Evolutionary conservation across 2,113 vertebrate genomes (phyloP), one percentile per base, ranked within the genome.

Genomic region (Rhizomys pruinosus): DNA sequence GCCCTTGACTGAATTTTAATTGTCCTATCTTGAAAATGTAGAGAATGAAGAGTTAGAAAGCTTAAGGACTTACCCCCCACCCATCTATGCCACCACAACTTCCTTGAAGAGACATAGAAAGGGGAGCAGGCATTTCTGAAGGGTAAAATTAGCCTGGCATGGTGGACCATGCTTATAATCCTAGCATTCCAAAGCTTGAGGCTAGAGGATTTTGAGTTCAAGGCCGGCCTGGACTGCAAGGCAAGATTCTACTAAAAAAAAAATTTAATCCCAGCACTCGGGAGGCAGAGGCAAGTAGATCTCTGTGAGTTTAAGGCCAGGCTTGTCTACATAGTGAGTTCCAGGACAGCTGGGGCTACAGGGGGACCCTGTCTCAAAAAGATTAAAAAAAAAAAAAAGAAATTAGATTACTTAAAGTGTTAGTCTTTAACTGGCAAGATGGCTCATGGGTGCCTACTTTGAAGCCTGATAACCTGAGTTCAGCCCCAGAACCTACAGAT

Each of bases 21-120:
- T n/a, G n/a, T n/a, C n/a, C n/a, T n/a, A n/a, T n/a, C n/a, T n/a
- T n/a, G n/a, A n/a, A n/a, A n/a, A n/a, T n/a, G 23, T 82, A 79
- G 66, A 78, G 44, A 92, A 32, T 72, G 29, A 87, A 23, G 79
- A n/a, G n/a, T 72, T 90, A 4, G 59, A 84, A 84, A 91, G 32
- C 80, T 42, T 61, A 74, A 93, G 52, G 59, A 68, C 52, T 95
- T 29, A 29, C 39, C 39, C 37, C 17, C 77, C 7, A n/a, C n/a
- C n/a, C n/a, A n/a, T n/a, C n/a, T n/a, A n/a, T n/a, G n/a, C n/a
- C n/a, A n/a, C 4, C 19, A 15, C 22, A 55, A 84, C 44, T 23
- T 5, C 13, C 80, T 39, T 90, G 84, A 73, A 79, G 47, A 32
- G 32, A 52, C 23, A 25, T n/a, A 71, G 15, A 44, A 78, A 84